A percentile compares a stretch with the other conserved stretches of the same genome.
Conservation (phyloP, 2,113 vertebrate genomes). For the Cyanistes caeruleus region DNA sequence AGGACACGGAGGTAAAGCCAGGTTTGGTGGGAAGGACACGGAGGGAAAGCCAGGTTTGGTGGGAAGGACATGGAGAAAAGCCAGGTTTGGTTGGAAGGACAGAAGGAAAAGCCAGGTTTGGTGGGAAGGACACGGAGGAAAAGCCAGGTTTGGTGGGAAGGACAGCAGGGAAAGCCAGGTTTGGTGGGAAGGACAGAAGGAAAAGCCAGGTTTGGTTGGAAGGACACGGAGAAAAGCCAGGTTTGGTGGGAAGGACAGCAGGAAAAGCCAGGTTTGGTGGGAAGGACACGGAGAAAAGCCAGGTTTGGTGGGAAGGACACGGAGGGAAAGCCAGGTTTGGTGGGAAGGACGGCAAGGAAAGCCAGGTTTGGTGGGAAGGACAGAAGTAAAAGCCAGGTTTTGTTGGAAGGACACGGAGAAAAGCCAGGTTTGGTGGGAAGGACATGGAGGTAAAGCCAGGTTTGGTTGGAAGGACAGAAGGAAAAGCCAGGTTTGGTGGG, state of each 20-base stretch:
- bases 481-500: neutral
- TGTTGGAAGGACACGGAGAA: neutral
- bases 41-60: neutral
- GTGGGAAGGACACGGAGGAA: no score
- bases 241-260: neutral
- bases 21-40: neutral
- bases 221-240: neutral
- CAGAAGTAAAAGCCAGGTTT: no score
- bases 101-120: accelerated
- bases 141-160: neutral
- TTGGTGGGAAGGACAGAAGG: neutral
- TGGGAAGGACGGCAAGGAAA: neutral
- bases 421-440: neutral
- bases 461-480: neutral
- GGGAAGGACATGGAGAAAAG: neutral
- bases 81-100: neutral
- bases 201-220: neutral
- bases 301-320: neutral
- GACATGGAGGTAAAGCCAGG: neutral
- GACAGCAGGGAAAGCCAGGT: neutral
- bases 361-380: neutral
- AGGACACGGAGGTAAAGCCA: neutral
- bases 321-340: no score
- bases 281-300: neutral
- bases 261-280: neutral